phyloP scores from a whole-genome alignment of 2,797 vertebrate genomes.

The Poliocrania exsul region DNA sequence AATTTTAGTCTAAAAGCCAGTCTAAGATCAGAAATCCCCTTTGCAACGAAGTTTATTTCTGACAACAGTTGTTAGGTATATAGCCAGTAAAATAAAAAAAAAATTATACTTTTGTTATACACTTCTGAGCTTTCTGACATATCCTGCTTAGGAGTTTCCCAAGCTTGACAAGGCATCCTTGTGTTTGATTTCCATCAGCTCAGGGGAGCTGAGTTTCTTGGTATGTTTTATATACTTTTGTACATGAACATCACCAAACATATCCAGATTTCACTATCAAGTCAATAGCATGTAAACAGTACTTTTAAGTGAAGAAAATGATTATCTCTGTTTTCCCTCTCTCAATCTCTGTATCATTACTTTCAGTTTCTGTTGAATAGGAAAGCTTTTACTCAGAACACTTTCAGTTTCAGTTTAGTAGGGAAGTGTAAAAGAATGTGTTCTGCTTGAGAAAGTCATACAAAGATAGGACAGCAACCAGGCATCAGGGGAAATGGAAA shows the following conservation, averaged over 20 bases:
- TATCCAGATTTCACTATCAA: background rate
- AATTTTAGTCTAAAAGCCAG: background rate
- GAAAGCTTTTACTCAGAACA: background rate
- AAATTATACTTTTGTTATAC: background rate
- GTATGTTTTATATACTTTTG: background rate
- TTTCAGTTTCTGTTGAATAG: constrained; percentile 32
- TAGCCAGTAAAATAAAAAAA: background rate
- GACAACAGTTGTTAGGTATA: background rate
- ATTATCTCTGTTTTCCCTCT: background rate
- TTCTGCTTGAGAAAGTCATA: background rate
- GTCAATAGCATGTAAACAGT: background rate
- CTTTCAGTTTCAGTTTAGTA: constrained; percentile 54
- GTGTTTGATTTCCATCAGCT: background rate
- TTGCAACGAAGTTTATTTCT: background rate
- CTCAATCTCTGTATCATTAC: background rate
- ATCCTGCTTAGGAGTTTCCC: background rate
- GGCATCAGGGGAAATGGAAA: background rate
- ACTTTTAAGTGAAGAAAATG: background rate
- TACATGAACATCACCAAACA: background rate
- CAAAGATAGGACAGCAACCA: background rate
- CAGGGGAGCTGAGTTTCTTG: background rate
- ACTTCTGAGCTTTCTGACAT: background rate
- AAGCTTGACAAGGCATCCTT: background rate
- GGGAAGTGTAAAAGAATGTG: background rate
- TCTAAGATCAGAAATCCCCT: background rate